Evolutionary conservation across 2,888 invertebrate species (phyloP), one percentile per base, ranked within the genome.

Genomic region (Caenorhabditis panamensis): DNA sequence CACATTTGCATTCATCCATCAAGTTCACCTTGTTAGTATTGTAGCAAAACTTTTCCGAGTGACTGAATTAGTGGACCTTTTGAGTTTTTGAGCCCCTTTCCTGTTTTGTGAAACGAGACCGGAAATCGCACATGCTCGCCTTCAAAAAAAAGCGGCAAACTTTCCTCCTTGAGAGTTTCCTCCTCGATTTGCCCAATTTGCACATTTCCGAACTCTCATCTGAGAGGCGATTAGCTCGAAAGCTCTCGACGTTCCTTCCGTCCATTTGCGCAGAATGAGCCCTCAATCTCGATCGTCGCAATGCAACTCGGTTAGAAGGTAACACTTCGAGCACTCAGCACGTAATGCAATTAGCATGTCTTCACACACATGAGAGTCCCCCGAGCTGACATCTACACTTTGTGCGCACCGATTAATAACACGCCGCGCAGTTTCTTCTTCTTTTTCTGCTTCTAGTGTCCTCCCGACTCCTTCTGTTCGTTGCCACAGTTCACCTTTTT

Each of bases 291-390:
- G 18, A 37, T 51, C 51, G 54, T 49, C 59, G 24, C 59, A 69
- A 69, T 49, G 24, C 59, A 69, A 69, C 37, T 51, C 59, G 37
- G n/a, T 59, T 59, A 18, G 63, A 72, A 72, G 72, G 72, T 72
- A 58, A 63, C 54, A 63, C 53, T 61, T 28, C 44, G 16, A 67
- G 75, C 75, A 75, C 75, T 75, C 61, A 75, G 53, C 13, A 53
- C 31, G 75, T 66, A 75, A 75, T 75, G 66, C 66, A 75, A 75
- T 75, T 75, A 75, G 66, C 66, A 53, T 47, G 53, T 44, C 53
- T 66, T 66, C 66, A 49, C 59, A 61, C 61, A 36, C 18, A 47
- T 20, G 24, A 53, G 26, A 54, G 56, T 47, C 49, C 47, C n/a
- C 44, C 31, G 41, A 26, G 49, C 58, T 66, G 75, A 75, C 66